A percentile compares a stretch with the other conserved stretches of the same genome.
These are phyloP conservation scores for Maccullochella peelii DNA, from an alignment of 2,113 vertebrate species.

Conservation along the genomic window DNA sequence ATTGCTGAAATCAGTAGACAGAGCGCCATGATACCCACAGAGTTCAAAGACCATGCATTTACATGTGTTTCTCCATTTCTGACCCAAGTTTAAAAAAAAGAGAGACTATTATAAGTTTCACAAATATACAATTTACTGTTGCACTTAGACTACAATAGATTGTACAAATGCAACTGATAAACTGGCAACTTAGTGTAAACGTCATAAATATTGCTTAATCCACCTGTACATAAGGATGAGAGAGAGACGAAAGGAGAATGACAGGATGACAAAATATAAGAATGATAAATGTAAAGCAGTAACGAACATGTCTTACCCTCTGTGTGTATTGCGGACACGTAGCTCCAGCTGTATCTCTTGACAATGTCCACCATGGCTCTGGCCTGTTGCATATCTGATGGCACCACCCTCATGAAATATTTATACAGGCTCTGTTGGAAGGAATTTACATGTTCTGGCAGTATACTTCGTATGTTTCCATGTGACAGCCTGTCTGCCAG, in stretches of 20 bases:
- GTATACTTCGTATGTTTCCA: neutral
- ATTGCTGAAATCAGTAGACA: neutral
- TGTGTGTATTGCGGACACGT: conserved; percentile 97
- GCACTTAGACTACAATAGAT: neutral
- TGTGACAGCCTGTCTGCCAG: neutral
- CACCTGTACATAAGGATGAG: neutral
- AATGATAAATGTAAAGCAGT: neutral
- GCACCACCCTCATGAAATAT: conserved; percentile 99
- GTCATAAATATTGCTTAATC: neutral
- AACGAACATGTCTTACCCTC: conserved; percentile 88
- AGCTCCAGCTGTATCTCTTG: conserved; percentile 98
- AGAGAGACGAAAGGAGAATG: neutral
- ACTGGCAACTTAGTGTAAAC: neutral
- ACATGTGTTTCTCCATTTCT: neutral
- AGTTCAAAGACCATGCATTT: neutral
- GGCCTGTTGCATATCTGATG: conserved; percentile 97
- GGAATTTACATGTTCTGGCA: conserved; percentile 25
- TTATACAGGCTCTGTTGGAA: conserved; percentile 89
- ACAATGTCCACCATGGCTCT: conserved; percentile 99
- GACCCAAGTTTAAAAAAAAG: neutral
- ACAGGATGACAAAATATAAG: neutral
- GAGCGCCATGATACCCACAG: neutral
- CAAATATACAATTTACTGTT: neutral
- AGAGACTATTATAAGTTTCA: neutral
- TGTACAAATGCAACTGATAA: neutral